Percentiles rank a stretch among this genome's conserved stretches.
phyloP scores from a whole-genome alignment of 2,888 invertebrate species.

The Cartodere bifasciata region DNA sequence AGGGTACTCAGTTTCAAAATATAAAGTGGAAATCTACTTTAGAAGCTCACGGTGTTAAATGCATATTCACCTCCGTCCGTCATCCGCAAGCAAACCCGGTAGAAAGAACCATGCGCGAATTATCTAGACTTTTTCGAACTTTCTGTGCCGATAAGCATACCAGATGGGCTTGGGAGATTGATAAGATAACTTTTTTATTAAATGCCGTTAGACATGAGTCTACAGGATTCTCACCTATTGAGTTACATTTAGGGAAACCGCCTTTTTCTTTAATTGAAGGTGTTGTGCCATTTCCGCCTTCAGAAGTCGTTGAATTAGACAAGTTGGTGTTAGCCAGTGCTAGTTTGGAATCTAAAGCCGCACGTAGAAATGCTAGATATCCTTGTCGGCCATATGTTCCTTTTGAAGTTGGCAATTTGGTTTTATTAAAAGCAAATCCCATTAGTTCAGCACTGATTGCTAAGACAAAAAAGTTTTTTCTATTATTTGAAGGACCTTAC shows the following conservation, averaged over 20 bases:
- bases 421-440: no score
- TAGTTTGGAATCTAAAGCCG: no score
- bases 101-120: constrained; percentile 8
- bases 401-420: no score
- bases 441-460: no score
- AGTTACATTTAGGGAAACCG: constrained; percentile 9
- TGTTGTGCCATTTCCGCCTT: no score
- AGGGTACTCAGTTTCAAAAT: constrained; percentile 1
- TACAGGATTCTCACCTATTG: constrained; percentile 13
- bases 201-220: constrained; percentile 13
- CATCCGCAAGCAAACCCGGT: constrained; percentile 7
- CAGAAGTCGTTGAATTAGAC: no score
- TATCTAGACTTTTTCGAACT: constrained; percentile 6
- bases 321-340: no score
- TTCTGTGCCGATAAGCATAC: constrained; percentile 9
- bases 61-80: constrained; percentile 6
- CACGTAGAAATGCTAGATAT: no score
- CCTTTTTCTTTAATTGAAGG: no score
- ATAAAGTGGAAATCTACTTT: constrained; percentile 3
- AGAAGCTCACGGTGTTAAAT: neutral
- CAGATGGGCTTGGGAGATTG: constrained; percentile 6
- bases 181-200: constrained; percentile 8
- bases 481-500: no score
- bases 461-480: no score
- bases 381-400: no score